Conservation (phyloP, 2,888 invertebrate genomes). For the Encarsia formosa region DNA sequence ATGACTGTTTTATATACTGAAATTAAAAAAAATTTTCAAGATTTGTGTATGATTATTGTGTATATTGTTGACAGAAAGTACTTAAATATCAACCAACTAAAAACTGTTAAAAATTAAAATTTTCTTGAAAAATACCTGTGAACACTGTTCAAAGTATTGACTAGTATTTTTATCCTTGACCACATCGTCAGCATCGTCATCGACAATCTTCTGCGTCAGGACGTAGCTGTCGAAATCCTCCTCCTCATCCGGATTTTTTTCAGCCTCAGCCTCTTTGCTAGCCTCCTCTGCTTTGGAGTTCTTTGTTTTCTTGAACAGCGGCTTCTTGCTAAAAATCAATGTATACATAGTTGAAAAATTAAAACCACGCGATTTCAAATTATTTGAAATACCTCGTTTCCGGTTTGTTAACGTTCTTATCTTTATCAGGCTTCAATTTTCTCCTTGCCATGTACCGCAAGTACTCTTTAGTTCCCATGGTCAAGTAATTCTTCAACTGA, state of each 20-base stretch:
- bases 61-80: no score
- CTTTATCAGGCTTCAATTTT: constrained; percentile 36
- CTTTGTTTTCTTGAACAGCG: neutral
- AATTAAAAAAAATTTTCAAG: no score
- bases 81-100: no score
- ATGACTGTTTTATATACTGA: no score
- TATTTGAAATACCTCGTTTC: constrained; percentile 57
- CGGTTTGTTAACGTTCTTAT: constrained; percentile 43
- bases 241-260: constrained; percentile 31
- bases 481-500: constrained; percentile 63
- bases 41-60: no score
- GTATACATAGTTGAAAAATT: no score
- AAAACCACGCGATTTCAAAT: no score
- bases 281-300: neutral
- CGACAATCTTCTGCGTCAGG: no score
- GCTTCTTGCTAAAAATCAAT: neutral
- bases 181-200: no score
- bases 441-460: constrained; percentile 39
- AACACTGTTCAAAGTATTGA: constrained; percentile 40
- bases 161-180: constrained; percentile 17
- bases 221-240: constrained; percentile 56
- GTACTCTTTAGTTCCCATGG: constrained; percentile 41
- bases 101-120: neutral
- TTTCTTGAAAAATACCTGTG: constrained; percentile 38
- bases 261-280: constrained; percentile 12